These are phyloP conservation scores for Gymnocephalus cernua DNA, from an alignment of 2,113 vertebrate genomes.

Conservation along the genomic window DNA sequence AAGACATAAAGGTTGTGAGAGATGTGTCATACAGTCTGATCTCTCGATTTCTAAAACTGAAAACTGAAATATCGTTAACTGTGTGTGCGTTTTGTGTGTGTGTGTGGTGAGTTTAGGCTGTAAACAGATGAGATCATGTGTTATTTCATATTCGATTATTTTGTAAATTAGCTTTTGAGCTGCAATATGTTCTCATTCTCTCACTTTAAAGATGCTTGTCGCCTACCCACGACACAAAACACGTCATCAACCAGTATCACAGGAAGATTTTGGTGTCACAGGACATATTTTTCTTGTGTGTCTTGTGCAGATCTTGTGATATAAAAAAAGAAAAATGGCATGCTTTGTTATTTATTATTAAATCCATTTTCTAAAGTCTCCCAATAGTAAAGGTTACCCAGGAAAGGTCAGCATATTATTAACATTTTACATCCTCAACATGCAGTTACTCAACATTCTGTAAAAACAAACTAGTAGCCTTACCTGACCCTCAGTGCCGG, in stretches of 20 bases:
- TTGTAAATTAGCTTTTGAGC: background rate
- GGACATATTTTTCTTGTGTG: background rate
- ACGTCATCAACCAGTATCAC: background rate
- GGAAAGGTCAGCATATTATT: constrained; percentile 63
- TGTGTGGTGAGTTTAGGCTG: too few relatives aligned
- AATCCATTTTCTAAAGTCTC: constrained; percentile 27
- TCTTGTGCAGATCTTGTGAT: background rate
- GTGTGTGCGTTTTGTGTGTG: background rate
- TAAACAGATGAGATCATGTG: background rate
- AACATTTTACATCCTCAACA: constrained; percentile 58
- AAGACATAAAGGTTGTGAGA: constrained; percentile 8
- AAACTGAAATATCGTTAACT: background rate
- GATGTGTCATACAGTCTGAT: constrained; percentile 1
- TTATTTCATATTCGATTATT: background rate
- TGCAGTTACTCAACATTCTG: constrained; percentile 36
- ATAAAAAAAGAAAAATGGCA: background rate
- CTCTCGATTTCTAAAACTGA: constrained; percentile 12
- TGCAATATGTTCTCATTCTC: background rate
- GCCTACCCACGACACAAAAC: background rate
- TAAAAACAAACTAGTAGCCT: constrained; percentile 28
- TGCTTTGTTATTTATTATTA: background rate
- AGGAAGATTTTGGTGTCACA: background rate
- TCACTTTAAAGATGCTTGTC: background rate
- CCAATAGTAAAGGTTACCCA: constrained; percentile 46
- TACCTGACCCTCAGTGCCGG: constrained; percentile 16